These are phyloP conservation scores for Venustoraphidia nigricollis DNA, from an alignment of 2,888 invertebrate species.

Conservation along the genomic window DNA sequence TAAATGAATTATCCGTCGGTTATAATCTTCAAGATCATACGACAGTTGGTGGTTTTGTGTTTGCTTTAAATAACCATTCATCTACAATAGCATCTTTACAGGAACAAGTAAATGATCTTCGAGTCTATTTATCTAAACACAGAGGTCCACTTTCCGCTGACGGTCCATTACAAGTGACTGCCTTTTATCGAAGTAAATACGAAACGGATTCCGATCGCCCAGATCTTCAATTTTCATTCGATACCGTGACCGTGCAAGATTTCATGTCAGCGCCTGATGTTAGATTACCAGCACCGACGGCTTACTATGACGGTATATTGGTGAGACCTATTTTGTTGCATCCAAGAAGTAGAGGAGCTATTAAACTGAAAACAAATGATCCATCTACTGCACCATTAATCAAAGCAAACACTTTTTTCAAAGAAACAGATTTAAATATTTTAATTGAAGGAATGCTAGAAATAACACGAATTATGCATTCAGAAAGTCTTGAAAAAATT, in stretches of 20 bases:
- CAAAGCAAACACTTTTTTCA: not conserved
- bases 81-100: not conserved
- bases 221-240: not conserved
- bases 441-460: not conserved
- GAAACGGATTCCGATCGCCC: conserved; percentile 7
- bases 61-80: conserved; percentile 18
- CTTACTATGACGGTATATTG: not conserved
- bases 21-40: conserved; percentile 1
- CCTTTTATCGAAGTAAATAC: conserved; percentile 7
- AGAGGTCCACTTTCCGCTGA: conserved; percentile 20
- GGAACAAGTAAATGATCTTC: not conserved
- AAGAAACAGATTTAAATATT: not conserved
- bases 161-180: conserved; percentile 16
- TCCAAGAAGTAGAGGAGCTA: not conserved
- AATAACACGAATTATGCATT: not conserved
- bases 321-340: not conserved
- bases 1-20: not conserved
- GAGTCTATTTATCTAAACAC: conserved; percentile 3
- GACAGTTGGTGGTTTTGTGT: conserved; percentile 31
- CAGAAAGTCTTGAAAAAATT: not conserved
- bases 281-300: not conserved
- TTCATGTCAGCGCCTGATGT: not conserved
- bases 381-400: not conserved
- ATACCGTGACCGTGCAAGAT: not conserved
- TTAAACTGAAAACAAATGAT: not conserved